phyloP scores from a whole-genome alignment of 2,888 invertebrate genomes.

The Lasioglossum malachurum region DNA sequence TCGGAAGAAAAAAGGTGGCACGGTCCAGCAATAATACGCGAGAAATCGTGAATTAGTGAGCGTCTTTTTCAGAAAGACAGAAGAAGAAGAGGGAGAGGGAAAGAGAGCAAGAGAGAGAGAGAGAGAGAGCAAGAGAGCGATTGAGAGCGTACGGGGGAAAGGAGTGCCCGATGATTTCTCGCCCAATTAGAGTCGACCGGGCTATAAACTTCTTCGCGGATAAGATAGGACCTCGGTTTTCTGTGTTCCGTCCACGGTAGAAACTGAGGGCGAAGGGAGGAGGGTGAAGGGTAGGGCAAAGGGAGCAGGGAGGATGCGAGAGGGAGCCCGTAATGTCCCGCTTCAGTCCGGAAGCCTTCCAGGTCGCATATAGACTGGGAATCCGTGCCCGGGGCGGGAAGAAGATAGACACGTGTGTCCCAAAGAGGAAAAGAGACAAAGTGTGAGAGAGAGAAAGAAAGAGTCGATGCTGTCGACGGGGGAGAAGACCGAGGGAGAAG shows the following conservation, averaged over 20 bases:
- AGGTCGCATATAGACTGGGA: constrained; percentile 75
- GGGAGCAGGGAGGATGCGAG: constrained; percentile 11
- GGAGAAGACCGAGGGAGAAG: constrained; percentile 59
- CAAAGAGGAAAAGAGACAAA: not conserved
- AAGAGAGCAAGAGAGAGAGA: constrained; percentile 79
- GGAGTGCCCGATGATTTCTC: constrained; percentile 85
- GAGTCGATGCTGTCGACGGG: constrained; percentile 24
- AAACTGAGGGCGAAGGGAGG: constrained; percentile 27
- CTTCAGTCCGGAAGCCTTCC: constrained; percentile 79
- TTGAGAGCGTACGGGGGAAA: constrained; percentile 77
- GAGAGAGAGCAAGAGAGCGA: constrained; percentile 74
- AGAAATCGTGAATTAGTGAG: constrained; percentile 82
- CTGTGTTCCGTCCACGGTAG: constrained; percentile 72
- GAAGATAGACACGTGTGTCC: constrained; percentile 27
- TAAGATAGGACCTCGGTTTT: constrained; percentile 82
- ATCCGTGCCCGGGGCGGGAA: constrained; percentile 46
- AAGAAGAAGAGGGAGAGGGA: constrained; percentile 75
- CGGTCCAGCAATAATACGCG: constrained; percentile 79
- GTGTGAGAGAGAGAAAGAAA: not conserved
- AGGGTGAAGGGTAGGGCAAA: not conserved
- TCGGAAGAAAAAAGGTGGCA: constrained; percentile 34
- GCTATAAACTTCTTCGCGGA: constrained; percentile 84
- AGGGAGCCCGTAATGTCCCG: constrained; percentile 71
- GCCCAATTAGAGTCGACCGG: constrained; percentile 84
- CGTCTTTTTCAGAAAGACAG: constrained; percentile 69